Percentiles rank a stretch among this genome's conserved stretches.
Conservation (phyloP, 2,888 invertebrate species). For the Acanthosepion esculentum region DNA sequence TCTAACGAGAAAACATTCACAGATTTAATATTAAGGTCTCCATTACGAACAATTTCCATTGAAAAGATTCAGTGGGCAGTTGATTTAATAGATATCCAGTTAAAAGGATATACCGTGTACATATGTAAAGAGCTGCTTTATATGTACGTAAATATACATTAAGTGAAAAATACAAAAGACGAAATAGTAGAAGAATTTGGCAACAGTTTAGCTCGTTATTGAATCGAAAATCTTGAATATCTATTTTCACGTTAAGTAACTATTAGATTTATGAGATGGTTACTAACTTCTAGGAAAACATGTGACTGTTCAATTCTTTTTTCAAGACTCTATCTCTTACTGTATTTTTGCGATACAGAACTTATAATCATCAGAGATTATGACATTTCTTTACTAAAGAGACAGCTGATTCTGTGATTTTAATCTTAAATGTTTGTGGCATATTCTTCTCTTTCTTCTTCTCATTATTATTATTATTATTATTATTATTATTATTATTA, state of each 20-base stretch:
- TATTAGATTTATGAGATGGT: neutral
- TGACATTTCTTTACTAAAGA: too few relatives aligned
- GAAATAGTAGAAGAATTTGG: neutral
- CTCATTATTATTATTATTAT: too few relatives aligned
- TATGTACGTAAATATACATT: neutral
- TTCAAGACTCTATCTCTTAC: too few relatives aligned
- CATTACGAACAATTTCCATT: slow-evolving; percentile 22
- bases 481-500: too few relatives aligned
- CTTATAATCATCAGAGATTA: too few relatives aligned
- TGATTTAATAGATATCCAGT: neutral
- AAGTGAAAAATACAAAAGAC: neutral
- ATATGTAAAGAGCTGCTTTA: neutral
- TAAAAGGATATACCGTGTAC: neutral
- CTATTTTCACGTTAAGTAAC: neutral
- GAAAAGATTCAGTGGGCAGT: neutral
- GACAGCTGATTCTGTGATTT: too few relatives aligned
- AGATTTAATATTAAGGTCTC: neutral
- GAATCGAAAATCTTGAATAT: neutral
- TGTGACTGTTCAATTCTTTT: too few relatives aligned
- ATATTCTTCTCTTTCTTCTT: too few relatives aligned
- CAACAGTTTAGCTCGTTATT: neutral
- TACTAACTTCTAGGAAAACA: too few relatives aligned
- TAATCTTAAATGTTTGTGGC: too few relatives aligned
- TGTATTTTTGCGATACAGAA: too few relatives aligned
- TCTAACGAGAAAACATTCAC: slow-evolving; percentile 10